Percentiles rank a stretch among this genome's conserved stretches.
phyloP scores from a whole-genome alignment of 2,888 invertebrate species.

The Agonopterix heracliana region DNA sequence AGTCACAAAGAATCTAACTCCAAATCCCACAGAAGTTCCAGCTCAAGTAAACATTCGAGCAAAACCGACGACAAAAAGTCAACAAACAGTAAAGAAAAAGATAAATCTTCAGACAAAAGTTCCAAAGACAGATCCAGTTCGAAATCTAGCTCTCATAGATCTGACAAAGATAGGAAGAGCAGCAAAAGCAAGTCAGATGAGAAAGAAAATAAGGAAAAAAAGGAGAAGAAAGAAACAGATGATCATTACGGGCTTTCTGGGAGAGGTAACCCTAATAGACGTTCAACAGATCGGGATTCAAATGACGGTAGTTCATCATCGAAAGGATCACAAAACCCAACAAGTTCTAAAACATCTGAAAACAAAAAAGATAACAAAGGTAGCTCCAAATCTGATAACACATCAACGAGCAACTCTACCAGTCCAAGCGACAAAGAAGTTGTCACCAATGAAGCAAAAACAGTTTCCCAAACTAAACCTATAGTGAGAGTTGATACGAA shows the following conservation, averaged over 20 bases:
- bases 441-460: constrained; percentile 27
- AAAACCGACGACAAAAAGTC: constrained; percentile 59
- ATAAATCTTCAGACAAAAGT: constrained; percentile 25
- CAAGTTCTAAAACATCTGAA: constrained; percentile 49
- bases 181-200: constrained; percentile 44
- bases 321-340: constrained; percentile 57
- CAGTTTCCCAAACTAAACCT: constrained; percentile 38
- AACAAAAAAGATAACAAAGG: constrained; percentile 58
- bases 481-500: constrained; percentile 56
- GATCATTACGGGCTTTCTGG: constrained; percentile 83
- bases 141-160: constrained; percentile 52
- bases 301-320: constrained; percentile 81
- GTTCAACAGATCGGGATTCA: constrained; percentile 87
- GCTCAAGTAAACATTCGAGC: constrained; percentile 44
- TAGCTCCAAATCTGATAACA: constrained; percentile 60
- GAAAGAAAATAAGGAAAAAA: constrained; percentile 58
- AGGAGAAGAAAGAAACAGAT: constrained; percentile 76
- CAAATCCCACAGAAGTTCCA: constrained; percentile 40
- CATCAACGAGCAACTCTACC: constrained; percentile 65
- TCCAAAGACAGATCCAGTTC: constrained; percentile 49
- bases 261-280: constrained; percentile 78
- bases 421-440: constrained; percentile 71
- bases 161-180: constrained; percentile 53
- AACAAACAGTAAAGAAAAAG: constrained; percentile 52
- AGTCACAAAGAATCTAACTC: constrained; percentile 52